Evolutionary conservation across 2,113 vertebrate genomes (phyloP).

Genomic region (Oreotrochilus melanogaster): DNA sequence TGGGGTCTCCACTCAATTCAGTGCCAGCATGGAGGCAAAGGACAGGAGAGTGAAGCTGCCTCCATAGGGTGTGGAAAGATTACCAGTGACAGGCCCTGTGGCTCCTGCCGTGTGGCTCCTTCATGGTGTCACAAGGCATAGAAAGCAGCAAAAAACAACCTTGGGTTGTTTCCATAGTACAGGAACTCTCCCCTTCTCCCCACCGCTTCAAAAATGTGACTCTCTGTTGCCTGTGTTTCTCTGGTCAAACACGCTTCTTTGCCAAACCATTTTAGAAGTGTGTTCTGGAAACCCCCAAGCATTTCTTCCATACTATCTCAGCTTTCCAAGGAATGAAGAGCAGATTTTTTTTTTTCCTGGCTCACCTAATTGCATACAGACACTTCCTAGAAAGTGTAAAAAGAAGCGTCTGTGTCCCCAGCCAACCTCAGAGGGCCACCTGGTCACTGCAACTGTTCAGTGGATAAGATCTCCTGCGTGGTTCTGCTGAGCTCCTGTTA

Average conservation of each 20-base stretch:
- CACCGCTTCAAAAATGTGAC: background rate
- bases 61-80: background rate
- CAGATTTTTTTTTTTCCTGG: background rate
- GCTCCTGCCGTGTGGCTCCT: accelerated
- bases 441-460: constrained; percentile 29
- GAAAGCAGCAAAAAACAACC: background rate
- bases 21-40: background rate
- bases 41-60: background rate
- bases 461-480: background rate
- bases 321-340: constrained; percentile 33
- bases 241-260: background rate
- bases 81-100: background rate
- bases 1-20: background rate
- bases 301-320: constrained; percentile 11
- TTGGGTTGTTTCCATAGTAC: background rate
- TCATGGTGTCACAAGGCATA: background rate
- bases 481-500: background rate
- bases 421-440: constrained; percentile 30
- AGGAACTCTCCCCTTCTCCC: background rate
- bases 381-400: constrained; percentile 66
- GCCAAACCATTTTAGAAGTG: background rate
- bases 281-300: background rate
- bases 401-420: constrained; percentile 44
- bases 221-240: background rate
- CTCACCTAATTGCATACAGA: background rate